Conservation (phyloP, 2,113 vertebrate species). For the Tupaia tana region DNA sequence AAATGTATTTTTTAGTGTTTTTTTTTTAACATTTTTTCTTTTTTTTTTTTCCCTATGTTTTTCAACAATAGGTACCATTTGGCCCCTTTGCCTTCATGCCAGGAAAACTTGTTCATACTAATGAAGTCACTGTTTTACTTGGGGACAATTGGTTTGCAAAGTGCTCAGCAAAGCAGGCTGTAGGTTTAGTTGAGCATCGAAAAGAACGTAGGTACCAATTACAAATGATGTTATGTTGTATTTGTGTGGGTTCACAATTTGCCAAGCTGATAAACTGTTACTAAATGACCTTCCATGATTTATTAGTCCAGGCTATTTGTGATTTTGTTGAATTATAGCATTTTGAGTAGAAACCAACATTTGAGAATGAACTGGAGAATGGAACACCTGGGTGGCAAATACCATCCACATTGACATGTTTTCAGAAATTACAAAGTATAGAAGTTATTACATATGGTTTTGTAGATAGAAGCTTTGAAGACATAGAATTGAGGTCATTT, state of each 20-base stretch:
- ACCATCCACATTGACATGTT: neutral
- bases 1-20: conserved; percentile 60
- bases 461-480: neutral
- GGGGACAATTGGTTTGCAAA: conserved; percentile 99
- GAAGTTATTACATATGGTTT: neutral
- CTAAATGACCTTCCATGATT: neutral
- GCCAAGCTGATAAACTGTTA: neutral
- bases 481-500: neutral
- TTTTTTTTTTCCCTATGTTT: conserved; percentile 15
- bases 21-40: conserved; percentile 42
- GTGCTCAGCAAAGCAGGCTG: conserved; percentile 96
- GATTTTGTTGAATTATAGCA: neutral
- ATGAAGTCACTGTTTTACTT: conserved; percentile 95
- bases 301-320: neutral
- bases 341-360: neutral
- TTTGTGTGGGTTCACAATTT: neutral
- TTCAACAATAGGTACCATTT: conserved; percentile 93
- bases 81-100: conserved; percentile 98
- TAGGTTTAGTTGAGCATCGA: conserved; percentile 93
- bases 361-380: neutral
- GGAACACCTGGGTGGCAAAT: neutral
- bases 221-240: neutral
- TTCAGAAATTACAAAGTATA: neutral
- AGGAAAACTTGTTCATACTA: conserved; percentile 96
- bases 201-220: conserved; percentile 91